Evolutionary conservation across 2,888 invertebrate genomes (phyloP), one percentile per base, ranked within the genome.

Genomic region (Mechanitis messenoides): DNA sequence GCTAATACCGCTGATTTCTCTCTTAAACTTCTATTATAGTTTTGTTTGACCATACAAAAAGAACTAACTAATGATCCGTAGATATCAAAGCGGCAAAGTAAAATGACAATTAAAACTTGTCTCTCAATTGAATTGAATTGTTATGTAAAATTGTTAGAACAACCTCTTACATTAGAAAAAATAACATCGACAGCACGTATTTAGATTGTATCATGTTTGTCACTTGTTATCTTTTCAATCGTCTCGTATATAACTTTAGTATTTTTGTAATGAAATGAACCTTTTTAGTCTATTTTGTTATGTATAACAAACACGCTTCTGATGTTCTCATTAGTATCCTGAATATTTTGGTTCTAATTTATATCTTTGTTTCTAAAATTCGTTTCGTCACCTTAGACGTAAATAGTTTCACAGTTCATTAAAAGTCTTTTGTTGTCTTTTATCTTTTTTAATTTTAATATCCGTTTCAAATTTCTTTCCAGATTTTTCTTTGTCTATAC

Each of bases 151-250:
- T 59, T 57, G 64, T 65, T 55, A 38, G 55, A 57, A 47, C n/a
- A 61, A 61, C 45, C 33, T 56, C 60, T 81, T 79, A 73, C 71
- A 65, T 76, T 79, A 81, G 68, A 68, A 59, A 63, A 73, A 76
- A 80, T 80, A 72, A 71, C 72, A 82, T 81, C 79, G 68, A 71
- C 72, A 71, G 72, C 75, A 75, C 75, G 76, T 79, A 75, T 77
- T 74, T 73, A 73, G 78, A 78, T 78, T 74, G 79, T 80, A 83
- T 83, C 82, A 68, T 58, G 53, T 73, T 72, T 77, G 77, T 80
- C 76, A 74, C 69, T 72, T 74, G 57, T 71, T 72, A 74, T 72
- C 72, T 61, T 59, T 64, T 64, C 64, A 67, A 69, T 70, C 72
- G 61, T 68, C 68, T 66, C 50, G 50, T 50, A 50, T 31, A 28